Evolutionary conservation across 2,113 vertebrate genomes (phyloP).

Genomic region (Xenotilapia longispinis): DNA sequence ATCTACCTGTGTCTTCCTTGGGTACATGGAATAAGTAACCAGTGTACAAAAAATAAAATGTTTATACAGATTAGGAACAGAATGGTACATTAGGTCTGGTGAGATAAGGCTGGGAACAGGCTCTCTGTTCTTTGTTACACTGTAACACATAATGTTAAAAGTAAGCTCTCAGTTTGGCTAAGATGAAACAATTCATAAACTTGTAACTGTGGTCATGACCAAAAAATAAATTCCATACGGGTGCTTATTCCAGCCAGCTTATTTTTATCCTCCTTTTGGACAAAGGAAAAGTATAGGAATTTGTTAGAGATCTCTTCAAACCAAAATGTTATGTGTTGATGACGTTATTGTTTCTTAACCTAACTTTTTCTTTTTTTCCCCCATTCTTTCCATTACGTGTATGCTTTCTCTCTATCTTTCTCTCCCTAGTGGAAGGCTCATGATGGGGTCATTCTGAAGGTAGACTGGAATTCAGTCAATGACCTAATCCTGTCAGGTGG

Average conservation of each 20-base stretch:
- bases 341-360: background rate
- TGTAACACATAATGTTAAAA: background rate
- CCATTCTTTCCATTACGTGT: background rate
- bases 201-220: background rate
- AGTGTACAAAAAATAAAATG: background rate
- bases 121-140: background rate
- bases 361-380: fast-evolving
- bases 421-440: conserved; percentile 91
- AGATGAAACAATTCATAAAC: background rate
- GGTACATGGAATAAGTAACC: background rate
- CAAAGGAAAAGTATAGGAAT: background rate
- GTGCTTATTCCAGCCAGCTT: background rate
- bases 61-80: background rate
- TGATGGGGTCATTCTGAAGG: conserved; percentile 89
- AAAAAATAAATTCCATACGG: background rate
- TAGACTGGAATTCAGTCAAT: conserved; percentile 95
- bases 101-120: background rate
- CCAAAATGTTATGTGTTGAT: background rate
- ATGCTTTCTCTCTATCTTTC: background rate
- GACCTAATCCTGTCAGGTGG: conserved; percentile 90
- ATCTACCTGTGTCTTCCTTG: background rate
- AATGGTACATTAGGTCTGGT: background rate
- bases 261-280: background rate
- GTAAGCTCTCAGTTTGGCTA: background rate
- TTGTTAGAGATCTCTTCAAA: background rate